phyloP scores from a whole-genome alignment of 1,140 invertebrate species.

The Cyclina sinensis region DNA sequence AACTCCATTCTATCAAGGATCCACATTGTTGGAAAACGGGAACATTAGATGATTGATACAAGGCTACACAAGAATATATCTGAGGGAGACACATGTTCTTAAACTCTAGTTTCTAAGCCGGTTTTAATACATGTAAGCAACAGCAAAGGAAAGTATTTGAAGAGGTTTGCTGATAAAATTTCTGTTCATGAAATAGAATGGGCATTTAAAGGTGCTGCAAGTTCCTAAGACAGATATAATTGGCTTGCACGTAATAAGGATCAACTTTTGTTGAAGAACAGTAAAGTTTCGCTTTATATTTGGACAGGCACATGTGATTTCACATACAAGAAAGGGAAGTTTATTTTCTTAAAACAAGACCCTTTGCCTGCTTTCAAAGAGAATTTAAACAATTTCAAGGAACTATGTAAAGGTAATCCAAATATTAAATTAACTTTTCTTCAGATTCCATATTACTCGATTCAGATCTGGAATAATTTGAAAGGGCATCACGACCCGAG shows the following conservation, averaged over 20 bases:
- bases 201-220: neutral
- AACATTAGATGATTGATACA: neutral
- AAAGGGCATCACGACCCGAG: neutral
- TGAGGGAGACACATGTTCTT: neutral
- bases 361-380: neutral
- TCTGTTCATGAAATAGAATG: neutral
- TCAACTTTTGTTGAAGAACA: neutral
- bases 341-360: neutral
- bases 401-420: neutral
- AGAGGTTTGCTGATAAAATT: neutral
- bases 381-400: neutral
- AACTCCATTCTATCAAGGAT: no score
- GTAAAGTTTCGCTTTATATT: neutral
- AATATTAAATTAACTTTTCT: neutral
- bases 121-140: neutral
- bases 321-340: neutral
- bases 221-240: neutral
- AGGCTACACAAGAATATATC: neutral
- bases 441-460: conserved; percentile 5
- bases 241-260: neutral
- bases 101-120: neutral
- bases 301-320: conserved; percentile 3
- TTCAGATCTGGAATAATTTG: neutral
- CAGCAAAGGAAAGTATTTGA: neutral
- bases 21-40: no score